Conservation (phyloP, 2,888 invertebrate species). For the Pteria penguin region DNA sequence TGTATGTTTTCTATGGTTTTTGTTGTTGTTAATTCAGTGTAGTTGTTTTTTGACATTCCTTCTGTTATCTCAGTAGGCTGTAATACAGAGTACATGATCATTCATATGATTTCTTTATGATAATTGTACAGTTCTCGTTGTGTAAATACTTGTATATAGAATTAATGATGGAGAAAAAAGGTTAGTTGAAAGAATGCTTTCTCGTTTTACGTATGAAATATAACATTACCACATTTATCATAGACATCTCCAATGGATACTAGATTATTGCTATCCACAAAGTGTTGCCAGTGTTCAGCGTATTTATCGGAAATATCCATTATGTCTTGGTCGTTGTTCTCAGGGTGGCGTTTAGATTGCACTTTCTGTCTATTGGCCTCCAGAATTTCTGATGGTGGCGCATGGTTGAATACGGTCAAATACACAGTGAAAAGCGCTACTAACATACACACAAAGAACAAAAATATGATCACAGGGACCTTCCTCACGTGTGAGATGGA, state of each 20-base stretch:
- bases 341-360: conserved; percentile 10
- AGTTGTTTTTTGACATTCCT: too few species aligned
- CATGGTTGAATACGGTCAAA: conserved; percentile 55
- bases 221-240: conserved; percentile 65
- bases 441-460: not conserved
- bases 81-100: too few species aligned
- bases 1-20: too few species aligned
- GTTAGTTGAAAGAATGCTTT: too few species aligned
- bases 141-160: too few species aligned
- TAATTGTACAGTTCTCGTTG: too few species aligned
- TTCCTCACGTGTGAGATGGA: conserved; percentile 4
- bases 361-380: conserved; percentile 39
- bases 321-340: conserved; percentile 5
- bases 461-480: conserved; percentile 12
- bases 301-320: conserved; percentile 50
- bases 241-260: conserved; percentile 65
- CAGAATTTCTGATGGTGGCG: conserved; percentile 54
- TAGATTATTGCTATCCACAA: conserved; percentile 59
- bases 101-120: too few species aligned
- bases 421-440: conserved; percentile 30
- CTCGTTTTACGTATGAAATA: too few species aligned
- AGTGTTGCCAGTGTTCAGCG: conserved; percentile 58
- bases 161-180: too few species aligned
- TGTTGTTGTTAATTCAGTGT: too few species aligned
- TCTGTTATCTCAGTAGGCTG: too few species aligned